Evolutionary conservation across 2,113 vertebrate genomes (phyloP).

Genomic region (Pluvianellus socialis): DNA sequence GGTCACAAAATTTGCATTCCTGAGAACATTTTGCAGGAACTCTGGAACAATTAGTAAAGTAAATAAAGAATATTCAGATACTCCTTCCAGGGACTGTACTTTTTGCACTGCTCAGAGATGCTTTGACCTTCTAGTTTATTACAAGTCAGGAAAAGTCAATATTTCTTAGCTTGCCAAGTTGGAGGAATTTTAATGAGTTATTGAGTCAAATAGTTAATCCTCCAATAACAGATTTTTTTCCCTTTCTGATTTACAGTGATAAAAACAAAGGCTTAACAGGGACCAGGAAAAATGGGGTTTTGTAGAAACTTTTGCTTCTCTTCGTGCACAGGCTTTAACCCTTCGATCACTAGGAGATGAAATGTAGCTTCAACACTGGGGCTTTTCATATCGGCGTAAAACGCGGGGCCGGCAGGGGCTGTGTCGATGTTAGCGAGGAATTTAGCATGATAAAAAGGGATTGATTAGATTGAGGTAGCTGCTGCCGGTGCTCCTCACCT

Average conservation of each 20-base stretch:
- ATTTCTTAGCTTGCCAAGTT: constrained; percentile 66
- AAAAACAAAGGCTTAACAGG: constrained; percentile 64
- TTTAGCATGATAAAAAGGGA: neutral
- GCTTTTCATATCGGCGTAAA: neutral
- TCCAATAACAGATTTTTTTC: constrained; percentile 57
- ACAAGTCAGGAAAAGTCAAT: constrained; percentile 74
- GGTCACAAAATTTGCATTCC: constrained; percentile 47
- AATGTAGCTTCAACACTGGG: neutral
- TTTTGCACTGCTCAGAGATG: constrained; percentile 42
- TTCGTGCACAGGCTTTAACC: neutral
- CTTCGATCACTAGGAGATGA: neutral
- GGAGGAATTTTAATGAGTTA: constrained; percentile 79
- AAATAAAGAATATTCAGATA: constrained; percentile 38
- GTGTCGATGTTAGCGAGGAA: neutral
- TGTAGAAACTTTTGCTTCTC: neutral
- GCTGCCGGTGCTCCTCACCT: neutral
- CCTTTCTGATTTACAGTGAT: constrained; percentile 71
- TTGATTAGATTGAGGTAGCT: neutral
- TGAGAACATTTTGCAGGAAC: constrained; percentile 46
- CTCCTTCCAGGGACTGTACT: constrained; percentile 3
- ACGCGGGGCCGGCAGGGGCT: neutral
- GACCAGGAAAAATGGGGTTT: neutral
- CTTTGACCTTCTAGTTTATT: constrained; percentile 78
- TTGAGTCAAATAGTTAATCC: constrained; percentile 77
- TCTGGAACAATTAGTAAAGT: constrained; percentile 73